Conservation (phyloP, 1,140 invertebrate genomes). For the Mycetomoellerius zeteki region DNA sequence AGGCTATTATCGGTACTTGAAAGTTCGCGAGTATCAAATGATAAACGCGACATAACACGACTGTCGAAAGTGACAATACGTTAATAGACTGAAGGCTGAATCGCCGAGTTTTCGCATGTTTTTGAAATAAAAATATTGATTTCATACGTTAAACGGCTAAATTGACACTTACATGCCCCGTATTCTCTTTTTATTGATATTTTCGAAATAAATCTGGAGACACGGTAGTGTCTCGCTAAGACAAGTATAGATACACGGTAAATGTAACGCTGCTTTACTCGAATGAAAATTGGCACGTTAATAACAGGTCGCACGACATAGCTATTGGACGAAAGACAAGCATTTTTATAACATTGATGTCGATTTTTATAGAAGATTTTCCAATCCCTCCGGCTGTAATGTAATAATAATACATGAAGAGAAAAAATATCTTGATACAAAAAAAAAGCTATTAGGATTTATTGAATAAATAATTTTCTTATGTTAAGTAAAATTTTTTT, state of each 20-base stretch:
- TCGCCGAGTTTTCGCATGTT: background rate
- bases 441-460: too few relatives aligned
- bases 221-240: too few relatives aligned
- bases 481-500: too few relatives aligned
- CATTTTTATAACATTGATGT: conserved; percentile 7
- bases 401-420: background rate
- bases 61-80: conserved; percentile 23
- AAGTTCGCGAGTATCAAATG: background rate
- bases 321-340: background rate
- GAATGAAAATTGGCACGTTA: conserved; percentile 1
- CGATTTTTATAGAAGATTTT: background rate
- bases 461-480: too few relatives aligned
- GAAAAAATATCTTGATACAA: too few relatives aligned
- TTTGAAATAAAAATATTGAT: conserved; percentile 19
- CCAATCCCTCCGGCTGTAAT: background rate
- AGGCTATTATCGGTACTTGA: background rate
- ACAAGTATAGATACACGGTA: background rate
- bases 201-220: background rate
- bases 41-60: background rate
- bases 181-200: too few relatives aligned
- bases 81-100: conserved; percentile 35
- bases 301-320: background rate
- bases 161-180: too few relatives aligned
- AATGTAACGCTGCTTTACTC: background rate
- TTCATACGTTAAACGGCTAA: too few relatives aligned